phyloP scores from a whole-genome alignment of 2,797 vertebrate species.

The Lepilemur ruficaudatus region DNA sequence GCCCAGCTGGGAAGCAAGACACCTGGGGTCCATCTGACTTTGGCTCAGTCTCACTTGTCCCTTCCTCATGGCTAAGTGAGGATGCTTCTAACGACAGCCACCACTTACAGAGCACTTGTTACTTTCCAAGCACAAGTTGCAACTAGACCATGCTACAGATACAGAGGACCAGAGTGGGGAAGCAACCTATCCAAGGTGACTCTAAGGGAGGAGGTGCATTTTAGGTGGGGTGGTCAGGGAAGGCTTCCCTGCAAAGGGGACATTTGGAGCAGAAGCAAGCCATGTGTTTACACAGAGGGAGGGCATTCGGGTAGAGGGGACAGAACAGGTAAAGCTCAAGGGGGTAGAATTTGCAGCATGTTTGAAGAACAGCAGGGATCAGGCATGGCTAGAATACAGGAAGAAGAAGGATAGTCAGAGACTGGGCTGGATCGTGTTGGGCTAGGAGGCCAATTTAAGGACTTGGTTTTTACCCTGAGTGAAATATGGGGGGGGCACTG shows the following conservation, averaged over 20 bases:
- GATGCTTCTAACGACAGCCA: too few relatives aligned
- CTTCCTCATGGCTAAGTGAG: background rate
- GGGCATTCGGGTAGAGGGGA: too few relatives aligned
- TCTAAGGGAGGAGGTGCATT: too few relatives aligned
- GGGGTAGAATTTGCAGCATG: background rate
- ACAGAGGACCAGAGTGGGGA: background rate
- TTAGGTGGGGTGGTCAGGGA: too few relatives aligned
- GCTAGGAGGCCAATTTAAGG: accelerated
- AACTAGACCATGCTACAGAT: background rate
- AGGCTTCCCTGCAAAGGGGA: too few relatives aligned
- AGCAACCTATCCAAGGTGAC: background rate
- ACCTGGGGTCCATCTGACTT: background rate
- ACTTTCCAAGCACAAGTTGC: background rate
- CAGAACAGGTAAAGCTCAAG: background rate
- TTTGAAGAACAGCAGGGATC: background rate
- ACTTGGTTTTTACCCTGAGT: background rate
- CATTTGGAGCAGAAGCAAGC: too few relatives aligned
- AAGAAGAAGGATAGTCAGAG: background rate
- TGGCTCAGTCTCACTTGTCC: background rate
- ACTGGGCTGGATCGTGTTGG: background rate
- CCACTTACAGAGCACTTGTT: background rate
- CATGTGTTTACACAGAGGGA: too few relatives aligned
- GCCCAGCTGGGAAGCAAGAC: background rate
- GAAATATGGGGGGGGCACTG: too few relatives aligned
- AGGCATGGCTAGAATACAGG: accelerated